Conservation (phyloP, 2,797 vertebrate genomes). For the Oreonectes daqikongensis region DNA sequence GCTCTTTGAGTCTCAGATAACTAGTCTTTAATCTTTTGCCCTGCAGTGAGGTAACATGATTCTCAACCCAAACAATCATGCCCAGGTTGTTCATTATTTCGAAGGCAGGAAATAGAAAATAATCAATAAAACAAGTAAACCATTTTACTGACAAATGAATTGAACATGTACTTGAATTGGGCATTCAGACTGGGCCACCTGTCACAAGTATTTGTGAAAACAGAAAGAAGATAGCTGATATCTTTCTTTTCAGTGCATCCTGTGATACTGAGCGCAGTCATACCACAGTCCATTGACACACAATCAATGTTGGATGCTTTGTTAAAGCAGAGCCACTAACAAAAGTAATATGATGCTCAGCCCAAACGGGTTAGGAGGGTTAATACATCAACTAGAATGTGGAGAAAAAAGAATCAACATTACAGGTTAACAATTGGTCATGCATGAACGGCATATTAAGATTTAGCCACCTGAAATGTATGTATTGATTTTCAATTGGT, state of each 20-base stretch:
- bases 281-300: not conserved
- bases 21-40: not conserved
- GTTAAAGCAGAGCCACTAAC: not conserved
- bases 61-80: slow-evolving; percentile 15
- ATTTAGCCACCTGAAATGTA: slow-evolving; percentile 3
- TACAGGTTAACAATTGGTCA: slow-evolving; percentile 7
- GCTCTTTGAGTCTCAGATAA: not conserved
- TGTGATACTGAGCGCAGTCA: not conserved
- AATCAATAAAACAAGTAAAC: not conserved
- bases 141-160: not conserved
- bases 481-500: too few species aligned
- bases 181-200: not conserved
- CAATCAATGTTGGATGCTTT: not conserved
- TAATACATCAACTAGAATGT: slow-evolving; percentile 22
- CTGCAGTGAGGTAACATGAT: slow-evolving; percentile 16
- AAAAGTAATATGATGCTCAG: not conserved
- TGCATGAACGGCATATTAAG: slow-evolving; percentile 12
- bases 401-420: slow-evolving; percentile 2
- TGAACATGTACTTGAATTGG: slow-evolving; percentile 1
- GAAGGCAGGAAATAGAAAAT: not conserved
- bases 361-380: not conserved
- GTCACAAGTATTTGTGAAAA: not conserved
- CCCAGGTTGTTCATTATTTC: not conserved
- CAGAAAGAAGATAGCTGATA: slow-evolving; percentile 6
- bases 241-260: not conserved